These are phyloP conservation scores for Poeciliopsis paucimaculata DNA, from an alignment of 2,797 vertebrate genomes.

Conservation along the genomic window DNA sequence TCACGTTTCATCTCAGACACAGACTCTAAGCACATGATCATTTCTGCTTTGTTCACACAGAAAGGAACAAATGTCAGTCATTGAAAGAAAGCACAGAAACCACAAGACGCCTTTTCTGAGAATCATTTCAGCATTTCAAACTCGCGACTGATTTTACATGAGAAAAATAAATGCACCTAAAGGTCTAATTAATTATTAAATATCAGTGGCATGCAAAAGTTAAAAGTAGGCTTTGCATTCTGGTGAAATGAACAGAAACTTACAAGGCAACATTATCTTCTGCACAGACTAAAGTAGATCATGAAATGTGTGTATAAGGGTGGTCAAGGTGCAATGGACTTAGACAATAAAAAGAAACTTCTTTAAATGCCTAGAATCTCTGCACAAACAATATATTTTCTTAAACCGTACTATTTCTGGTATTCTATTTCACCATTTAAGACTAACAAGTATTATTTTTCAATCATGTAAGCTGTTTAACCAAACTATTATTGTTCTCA, in stretches of 20 bases:
- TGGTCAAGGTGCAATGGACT: background rate
- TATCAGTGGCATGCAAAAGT: background rate
- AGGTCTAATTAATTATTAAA: background rate
- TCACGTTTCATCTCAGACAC: background rate
- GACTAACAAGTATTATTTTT: background rate
- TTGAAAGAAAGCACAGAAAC: slow-evolving; percentile 18
- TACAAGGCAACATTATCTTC: background rate
- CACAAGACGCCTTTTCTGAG: background rate
- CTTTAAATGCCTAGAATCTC: background rate
- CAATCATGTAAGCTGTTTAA: background rate
- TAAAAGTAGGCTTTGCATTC: background rate
- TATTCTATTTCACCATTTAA: background rate
- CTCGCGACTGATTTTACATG: background rate
- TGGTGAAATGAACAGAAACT: background rate
- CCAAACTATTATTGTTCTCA: background rate
- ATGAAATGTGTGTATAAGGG: background rate
- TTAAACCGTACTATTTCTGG: background rate
- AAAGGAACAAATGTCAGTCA: background rate
- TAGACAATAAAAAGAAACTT: background rate
- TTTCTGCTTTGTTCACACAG: slow-evolving; percentile 1
- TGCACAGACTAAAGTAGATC: background rate
- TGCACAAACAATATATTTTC: background rate
- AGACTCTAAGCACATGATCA: background rate
- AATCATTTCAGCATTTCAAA: background rate
- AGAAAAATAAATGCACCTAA: background rate